phyloP scores from a whole-genome alignment of 2,797 vertebrate species.

The Molossus alvarezi region DNA sequence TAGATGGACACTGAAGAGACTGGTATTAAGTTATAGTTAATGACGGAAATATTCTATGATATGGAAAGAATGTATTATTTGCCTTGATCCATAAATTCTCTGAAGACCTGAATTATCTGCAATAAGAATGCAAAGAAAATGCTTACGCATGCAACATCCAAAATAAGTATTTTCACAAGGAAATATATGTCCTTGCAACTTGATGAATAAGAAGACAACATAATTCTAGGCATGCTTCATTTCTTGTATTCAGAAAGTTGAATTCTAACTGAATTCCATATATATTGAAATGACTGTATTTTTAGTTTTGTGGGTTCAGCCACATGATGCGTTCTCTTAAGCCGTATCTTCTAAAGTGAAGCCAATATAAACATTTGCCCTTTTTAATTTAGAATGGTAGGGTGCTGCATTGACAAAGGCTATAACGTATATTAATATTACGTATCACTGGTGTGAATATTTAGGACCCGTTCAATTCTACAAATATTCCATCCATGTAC shows the following conservation, averaged over 20 bases:
- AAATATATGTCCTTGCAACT: not conserved
- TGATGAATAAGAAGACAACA: not conserved
- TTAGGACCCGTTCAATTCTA: not conserved
- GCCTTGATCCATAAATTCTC: conserved; percentile 27
- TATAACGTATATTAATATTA: not conserved
- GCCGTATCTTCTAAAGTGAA: not conserved
- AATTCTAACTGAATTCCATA: not conserved
- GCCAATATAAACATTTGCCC: not conserved
- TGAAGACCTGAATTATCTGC: not conserved
- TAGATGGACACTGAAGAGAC: conserved; percentile 43
- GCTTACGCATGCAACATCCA: not conserved
- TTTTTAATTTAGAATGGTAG: not conserved
- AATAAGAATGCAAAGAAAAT: conserved; percentile 60
- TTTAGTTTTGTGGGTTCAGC: conserved; percentile 33
- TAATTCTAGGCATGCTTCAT: not conserved
- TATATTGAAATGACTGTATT: conserved; percentile 10
- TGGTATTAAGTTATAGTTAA: conserved; percentile 27
- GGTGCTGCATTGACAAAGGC: not conserved
- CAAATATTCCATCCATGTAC: not conserved
- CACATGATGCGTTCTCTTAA: not conserved
- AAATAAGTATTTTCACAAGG: conserved; percentile 11
- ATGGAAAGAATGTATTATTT: conserved; percentile 58
- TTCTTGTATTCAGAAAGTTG: not conserved
- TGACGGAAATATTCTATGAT: conserved; percentile 61
- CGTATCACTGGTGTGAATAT: not conserved